phyloP scores from a whole-genome alignment of 2,797 vertebrate genomes.

The Dendrocincla fuliginosa region DNA sequence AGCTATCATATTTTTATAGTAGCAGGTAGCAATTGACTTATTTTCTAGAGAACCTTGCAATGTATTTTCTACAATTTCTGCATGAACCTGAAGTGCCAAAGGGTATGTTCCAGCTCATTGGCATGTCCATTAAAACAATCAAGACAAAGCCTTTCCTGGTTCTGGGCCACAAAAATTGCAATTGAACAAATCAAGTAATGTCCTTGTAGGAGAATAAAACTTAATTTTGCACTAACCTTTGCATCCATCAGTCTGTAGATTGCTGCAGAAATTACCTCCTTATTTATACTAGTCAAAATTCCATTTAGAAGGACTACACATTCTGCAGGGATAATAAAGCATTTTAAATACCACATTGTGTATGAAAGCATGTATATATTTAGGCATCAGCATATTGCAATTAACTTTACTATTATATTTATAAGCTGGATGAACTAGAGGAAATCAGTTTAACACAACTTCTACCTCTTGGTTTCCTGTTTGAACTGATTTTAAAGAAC shows the following conservation, averaged over 20 bases:
- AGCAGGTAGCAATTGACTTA: not conserved
- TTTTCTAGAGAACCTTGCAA: not conserved
- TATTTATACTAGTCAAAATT: constrained; percentile 31
- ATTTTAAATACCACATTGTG: not conserved
- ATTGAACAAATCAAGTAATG: not conserved
- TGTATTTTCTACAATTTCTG: not conserved
- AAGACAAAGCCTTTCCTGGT: not conserved
- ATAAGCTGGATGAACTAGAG: not conserved
- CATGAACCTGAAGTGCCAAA: not conserved
- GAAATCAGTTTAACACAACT: not conserved
- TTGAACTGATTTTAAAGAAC: not conserved
- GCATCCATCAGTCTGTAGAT: constrained; percentile 55
- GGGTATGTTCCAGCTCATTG: not conserved
- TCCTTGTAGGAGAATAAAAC: not conserved
- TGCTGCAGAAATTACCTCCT: constrained; percentile 45
- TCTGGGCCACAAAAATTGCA: not conserved
- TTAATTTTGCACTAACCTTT: constrained; percentile 53
- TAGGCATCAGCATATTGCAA: not conserved
- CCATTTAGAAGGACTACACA: constrained; percentile 22
- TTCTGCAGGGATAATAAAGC: constrained; percentile 33
- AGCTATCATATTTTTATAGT: not conserved
- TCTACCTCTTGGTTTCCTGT: not conserved
- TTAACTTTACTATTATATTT: not conserved
- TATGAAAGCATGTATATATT: not conserved
- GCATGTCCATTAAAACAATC: not conserved